A percentile compares a stretch with the other conserved stretches of the same genome.
Evolutionary conservation across 1,140 invertebrate species (phyloP).

Genomic region (Drosophila tristis): DNA sequence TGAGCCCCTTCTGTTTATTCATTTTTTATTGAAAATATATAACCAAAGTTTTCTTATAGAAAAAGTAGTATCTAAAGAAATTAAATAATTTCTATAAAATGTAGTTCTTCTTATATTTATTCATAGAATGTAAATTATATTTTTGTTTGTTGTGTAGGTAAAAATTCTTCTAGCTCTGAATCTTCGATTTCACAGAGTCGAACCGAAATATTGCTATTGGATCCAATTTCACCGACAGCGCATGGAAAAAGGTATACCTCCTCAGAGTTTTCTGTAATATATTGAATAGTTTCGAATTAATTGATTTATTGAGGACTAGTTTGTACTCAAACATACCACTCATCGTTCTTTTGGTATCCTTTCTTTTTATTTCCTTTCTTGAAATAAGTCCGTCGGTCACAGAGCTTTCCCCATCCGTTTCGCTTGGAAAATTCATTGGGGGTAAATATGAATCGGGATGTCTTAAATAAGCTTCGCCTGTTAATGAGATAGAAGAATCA

Average conservation of each 20-base stretch:
- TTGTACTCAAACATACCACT: conserved; percentile 51
- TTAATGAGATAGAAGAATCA: conserved; percentile 8
- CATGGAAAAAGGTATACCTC: conserved; percentile 90
- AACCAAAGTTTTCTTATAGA: conserved; percentile 69
- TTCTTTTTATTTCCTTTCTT: conserved; percentile 50
- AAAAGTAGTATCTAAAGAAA: conserved; percentile 75
- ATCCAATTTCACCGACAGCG: conserved; percentile 84
- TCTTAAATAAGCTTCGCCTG: conserved; percentile 90
- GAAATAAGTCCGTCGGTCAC: conserved; percentile 69
- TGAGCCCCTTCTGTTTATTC: conserved; percentile 13
- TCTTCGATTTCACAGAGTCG: conserved; percentile 97
- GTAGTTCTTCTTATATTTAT: conserved; percentile 59
- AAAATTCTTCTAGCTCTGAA: conserved; percentile 89
- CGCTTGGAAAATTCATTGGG: conserved; percentile 89
- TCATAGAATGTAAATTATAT: conserved; percentile 65
- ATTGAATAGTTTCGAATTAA: background rate
- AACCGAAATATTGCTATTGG: conserved; percentile 93
- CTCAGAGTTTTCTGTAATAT: conserved; percentile 85
- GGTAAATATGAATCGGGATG: conserved; percentile 95
- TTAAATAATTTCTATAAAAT: conserved; percentile 65
- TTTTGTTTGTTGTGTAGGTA: conserved; percentile 59
- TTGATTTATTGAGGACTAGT: background rate
- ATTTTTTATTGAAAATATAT: conserved; percentile 63
- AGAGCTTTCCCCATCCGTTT: conserved; percentile 87
- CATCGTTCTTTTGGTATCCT: conserved; percentile 48